Percentiles rank a stretch among this genome's conserved stretches.
Evolutionary conservation across 2,113 vertebrate species (phyloP).

Genomic region (Engystomops pustulosus): DNA sequence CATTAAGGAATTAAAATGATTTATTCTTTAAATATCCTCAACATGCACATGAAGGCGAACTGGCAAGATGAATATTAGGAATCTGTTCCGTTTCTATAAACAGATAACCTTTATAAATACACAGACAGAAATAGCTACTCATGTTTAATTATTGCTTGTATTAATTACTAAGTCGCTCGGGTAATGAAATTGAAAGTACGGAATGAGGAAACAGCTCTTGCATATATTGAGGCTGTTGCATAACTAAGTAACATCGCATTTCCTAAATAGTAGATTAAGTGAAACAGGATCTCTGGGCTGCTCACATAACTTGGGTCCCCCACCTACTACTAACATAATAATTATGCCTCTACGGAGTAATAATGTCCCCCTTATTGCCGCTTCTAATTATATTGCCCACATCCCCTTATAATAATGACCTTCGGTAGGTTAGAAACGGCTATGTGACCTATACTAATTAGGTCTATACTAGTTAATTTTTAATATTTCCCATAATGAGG

Average conservation of each 20-base stretch:
- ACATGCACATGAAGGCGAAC: not conserved
- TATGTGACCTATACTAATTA: no score
- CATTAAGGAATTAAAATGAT: constrained; percentile 23
- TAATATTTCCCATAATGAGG: no score
- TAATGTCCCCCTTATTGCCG: no score
- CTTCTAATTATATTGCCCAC: no score
- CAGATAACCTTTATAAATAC: constrained; percentile 36
- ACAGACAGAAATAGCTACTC: constrained; percentile 14
- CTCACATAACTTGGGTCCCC: no score
- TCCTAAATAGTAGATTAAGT: no score
- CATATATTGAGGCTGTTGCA: not conserved
- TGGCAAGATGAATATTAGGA: constrained; percentile 11
- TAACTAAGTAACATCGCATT: constrained; percentile 13
- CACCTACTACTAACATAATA: no score
- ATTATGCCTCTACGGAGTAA: no score
- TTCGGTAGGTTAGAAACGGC: no score
- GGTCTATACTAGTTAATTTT: no score
- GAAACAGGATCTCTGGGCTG: no score
- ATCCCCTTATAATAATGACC: no score
- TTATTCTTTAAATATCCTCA: constrained; percentile 17
- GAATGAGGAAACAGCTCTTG: constrained; percentile 4
- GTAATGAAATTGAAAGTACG: constrained; percentile 27
- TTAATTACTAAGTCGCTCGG: constrained; percentile 18
- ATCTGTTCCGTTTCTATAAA: constrained; percentile 34
- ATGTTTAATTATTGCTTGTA: constrained; percentile 43